Base-by-base conservation (phyloP, 2,797 vertebrate species). In the Lindbergichthys nudifrons region DNA sequence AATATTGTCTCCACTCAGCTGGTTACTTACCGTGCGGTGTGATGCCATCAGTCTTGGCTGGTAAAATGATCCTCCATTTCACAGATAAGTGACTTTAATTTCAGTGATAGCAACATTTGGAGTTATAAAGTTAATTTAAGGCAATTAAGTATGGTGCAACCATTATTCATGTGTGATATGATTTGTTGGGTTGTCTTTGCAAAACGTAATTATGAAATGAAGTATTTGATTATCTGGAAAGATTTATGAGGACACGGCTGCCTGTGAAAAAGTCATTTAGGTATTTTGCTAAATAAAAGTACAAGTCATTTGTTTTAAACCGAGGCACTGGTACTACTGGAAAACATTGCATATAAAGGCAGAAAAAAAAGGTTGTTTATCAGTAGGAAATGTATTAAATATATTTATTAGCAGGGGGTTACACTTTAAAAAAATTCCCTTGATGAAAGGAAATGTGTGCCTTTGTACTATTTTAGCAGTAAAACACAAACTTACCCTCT, bases 71-170 rank as follows among this genome's bases (percentile, higher is more conserved):
- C 50, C 53, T 76, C 62, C 19, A 73, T 47, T 86, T 78, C 51
- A 75, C 71, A 82, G 59, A 77, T 76, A 80, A 74, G 26, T 79
- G 18, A 83, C 81, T 87, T 87, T 74, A 53, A 83, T 88, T 87
- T 73, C 58, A 56, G 21, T 52, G 42, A 71, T 80, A 51, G 54
- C 65, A 51, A 39, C 77, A 71, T 81, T 77, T 54, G 26, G 26
- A 75, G 47, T 59, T 75, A 79, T 82, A 66, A 85, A 73, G 56
- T 52, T 26, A 74, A 73, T 76, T 81, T 63, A 54, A 60, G n/a
- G 39, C 64, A 76, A 59, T 86, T 82, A 73, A 58, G 52, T 58
- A 43, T 66, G 47, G 78, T 77, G 62, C 58, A 39, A 50, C 65
- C 42, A 75, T 86, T 79, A 83, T 76, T 84, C 65, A 60, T 23